Conservation (phyloP, 2,797 vertebrate genomes). For the Mycteria americana region DNA sequence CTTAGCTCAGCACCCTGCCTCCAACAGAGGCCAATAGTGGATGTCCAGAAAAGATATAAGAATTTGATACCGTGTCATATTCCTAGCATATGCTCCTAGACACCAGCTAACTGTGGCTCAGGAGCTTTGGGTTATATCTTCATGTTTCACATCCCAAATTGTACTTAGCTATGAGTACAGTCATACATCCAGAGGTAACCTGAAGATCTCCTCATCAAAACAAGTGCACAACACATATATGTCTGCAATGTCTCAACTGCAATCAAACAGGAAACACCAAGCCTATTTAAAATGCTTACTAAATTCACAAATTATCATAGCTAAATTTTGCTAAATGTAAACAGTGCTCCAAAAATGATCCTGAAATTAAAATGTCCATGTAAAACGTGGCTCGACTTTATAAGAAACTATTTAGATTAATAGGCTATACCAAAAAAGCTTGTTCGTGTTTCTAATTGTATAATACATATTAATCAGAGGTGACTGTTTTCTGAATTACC, state of each 20-base stretch:
- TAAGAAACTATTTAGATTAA: constrained; percentile 18
- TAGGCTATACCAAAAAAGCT: neutral
- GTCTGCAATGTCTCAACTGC: neutral
- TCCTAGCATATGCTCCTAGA: neutral
- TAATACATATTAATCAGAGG: constrained; percentile 43
- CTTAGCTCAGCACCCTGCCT: neutral
- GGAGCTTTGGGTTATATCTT: neutral
- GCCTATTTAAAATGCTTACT: neutral
- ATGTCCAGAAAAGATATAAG: neutral
- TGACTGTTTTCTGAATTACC: constrained; percentile 13
- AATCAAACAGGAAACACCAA: neutral
- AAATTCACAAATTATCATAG: neutral
- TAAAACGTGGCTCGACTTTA: neutral
- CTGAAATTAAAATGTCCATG: neutral
- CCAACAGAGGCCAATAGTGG: neutral
- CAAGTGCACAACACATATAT: too few species aligned
- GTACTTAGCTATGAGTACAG: neutral
- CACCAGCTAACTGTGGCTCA: neutral
- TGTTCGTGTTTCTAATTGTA: neutral
- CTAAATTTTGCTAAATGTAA: neutral
- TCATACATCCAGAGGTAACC: neutral
- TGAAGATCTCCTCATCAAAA: neutral
- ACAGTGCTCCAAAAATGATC: neutral
- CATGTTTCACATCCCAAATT: neutral
- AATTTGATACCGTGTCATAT: neutral